These are phyloP conservation scores for Tyrannus savana DNA, from an alignment of 2,113 vertebrate genomes.

Conservation along the genomic window DNA sequence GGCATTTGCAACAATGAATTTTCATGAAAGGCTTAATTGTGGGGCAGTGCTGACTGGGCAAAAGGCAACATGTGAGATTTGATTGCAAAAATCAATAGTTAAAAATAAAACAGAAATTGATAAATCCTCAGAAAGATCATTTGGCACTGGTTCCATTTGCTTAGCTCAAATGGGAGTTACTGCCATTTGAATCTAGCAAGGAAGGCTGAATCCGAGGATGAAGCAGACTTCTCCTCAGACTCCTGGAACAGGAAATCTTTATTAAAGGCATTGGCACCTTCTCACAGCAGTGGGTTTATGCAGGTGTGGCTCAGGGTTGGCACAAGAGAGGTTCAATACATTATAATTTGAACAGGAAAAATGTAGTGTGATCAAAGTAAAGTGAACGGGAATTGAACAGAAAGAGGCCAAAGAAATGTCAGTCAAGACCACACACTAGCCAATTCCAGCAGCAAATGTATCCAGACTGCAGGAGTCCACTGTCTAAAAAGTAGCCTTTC, in stretches of 20 bases:
- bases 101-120: not conserved
- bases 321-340: not conserved
- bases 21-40: not conserved
- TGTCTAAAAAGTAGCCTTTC: not conserved
- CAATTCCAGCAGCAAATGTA: not conserved
- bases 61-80: not conserved
- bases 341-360: not conserved
- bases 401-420: conserved; percentile 1
- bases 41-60: not conserved
- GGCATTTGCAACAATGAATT: not conserved
- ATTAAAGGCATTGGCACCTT: not conserved
- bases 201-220: not conserved
- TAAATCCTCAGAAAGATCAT: not conserved
- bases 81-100: not conserved
- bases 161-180: not conserved
- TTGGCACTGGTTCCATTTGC: not conserved
- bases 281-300: not conserved
- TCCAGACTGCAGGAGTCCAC: not conserved
- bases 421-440: not conserved
- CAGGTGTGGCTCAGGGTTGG: not conserved
- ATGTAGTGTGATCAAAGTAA: not conserved
- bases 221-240: not conserved
- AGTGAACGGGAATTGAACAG: not conserved
- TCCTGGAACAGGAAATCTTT: not conserved
- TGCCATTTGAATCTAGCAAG: not conserved